A percentile compares a stretch with the other conserved stretches of the same genome.
These are phyloP conservation scores for Tenthredo distinguenda DNA, from an alignment of 2,888 invertebrate genomes.

Conservation along the genomic window DNA sequence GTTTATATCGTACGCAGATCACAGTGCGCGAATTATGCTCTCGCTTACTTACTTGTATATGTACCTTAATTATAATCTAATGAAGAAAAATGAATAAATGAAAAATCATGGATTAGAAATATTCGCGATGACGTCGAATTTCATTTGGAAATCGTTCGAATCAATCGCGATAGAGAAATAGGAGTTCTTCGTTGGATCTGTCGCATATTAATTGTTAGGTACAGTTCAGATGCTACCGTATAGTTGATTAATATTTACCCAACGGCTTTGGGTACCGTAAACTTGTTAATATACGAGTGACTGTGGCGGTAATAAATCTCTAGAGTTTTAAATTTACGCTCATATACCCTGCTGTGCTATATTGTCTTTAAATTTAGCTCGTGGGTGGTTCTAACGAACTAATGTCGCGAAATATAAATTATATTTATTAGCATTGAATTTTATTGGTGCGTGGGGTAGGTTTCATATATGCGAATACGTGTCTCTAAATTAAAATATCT, in stretches of 20 bases:
- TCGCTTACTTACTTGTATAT: not conserved
- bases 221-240: not conserved
- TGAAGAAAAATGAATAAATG: not conserved
- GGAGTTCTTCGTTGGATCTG: not conserved
- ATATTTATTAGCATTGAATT: constrained; percentile 5
- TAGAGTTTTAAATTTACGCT: not conserved
- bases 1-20: not conserved
- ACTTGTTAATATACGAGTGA: constrained; percentile 1
- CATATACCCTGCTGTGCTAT: not conserved
- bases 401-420: constrained; percentile 11
- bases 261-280: not conserved
- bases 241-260: not conserved
- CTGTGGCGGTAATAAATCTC: not conserved
- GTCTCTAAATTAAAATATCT: not conserved
- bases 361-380: constrained; percentile 3
- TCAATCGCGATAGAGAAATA: not conserved
- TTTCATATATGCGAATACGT: not conserved
- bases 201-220: not conserved
- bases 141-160: not conserved
- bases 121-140: not conserved
- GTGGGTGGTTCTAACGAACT: not conserved
- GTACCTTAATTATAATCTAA: too few species aligned
- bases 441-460: not conserved
- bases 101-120: not conserved
- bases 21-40: not conserved